Percentiles rank a stretch among this genome's conserved stretches.
These are phyloP conservation scores for Lepus oiostolus DNA, from an alignment of 2,797 vertebrate species.

Conservation along the genomic window DNA sequence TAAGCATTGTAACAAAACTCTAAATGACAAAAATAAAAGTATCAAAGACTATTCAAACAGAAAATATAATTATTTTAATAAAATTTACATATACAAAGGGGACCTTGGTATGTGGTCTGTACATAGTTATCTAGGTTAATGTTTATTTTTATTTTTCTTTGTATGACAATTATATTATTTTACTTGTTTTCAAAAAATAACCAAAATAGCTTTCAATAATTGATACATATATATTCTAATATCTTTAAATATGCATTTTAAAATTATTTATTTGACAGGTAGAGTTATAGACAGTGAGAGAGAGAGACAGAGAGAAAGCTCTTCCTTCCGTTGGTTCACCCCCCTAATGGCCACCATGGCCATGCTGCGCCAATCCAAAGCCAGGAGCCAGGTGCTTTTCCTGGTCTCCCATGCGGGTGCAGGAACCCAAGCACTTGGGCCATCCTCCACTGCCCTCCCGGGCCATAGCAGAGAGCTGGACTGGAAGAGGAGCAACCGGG, in stretches of 20 bases:
- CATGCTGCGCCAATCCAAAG: too few relatives aligned
- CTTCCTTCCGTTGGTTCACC: too few relatives aligned
- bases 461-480: too few relatives aligned
- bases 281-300: too few relatives aligned
- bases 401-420: too few relatives aligned
- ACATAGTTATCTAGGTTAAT: neutral
- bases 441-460: too few relatives aligned
- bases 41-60: neutral
- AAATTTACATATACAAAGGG: neutral
- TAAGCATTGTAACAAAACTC: neutral
- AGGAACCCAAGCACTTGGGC: too few relatives aligned
- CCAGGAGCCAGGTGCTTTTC: too few relatives aligned
- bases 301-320: too few relatives aligned
- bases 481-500: too few relatives aligned
- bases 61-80: conserved; percentile 29
- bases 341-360: too few relatives aligned
- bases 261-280: neutral
- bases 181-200: conserved; percentile 47
- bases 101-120: conserved; percentile 5
- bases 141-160: conserved; percentile 45
- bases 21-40: neutral
- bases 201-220: conserved; percentile 26
- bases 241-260: neutral
- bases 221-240: neutral
- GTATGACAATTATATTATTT: conserved; percentile 20